Evolutionary conservation across 1,140 invertebrate species (phyloP).

Genomic region (Cecropterus lyciades): DNA sequence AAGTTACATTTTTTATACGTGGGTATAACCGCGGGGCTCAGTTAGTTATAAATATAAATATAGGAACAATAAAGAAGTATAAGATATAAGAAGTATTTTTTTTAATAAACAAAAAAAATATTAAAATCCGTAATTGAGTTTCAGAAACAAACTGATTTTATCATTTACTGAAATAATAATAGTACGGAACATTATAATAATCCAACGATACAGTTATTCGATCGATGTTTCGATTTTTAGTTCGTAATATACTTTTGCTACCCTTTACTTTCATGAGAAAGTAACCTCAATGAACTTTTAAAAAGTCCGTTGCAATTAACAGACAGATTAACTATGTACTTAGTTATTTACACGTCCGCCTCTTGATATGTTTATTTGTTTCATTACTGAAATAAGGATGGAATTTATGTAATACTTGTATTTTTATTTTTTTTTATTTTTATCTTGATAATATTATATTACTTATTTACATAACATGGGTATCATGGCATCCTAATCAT

Average conservation of each 20-base stretch:
- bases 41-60: no score
- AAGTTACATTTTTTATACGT: no score
- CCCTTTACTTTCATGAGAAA: constrained; percentile 35
- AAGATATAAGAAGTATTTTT: no score
- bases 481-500: no score
- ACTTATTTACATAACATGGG: no score
- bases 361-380: not conserved
- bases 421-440: not conserved
- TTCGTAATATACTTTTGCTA: constrained; percentile 28
- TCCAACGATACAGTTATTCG: constrained; percentile 4
- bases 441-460: no score
- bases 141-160: not conserved
- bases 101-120: no score
- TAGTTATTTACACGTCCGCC: constrained; percentile 15
- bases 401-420: not conserved
- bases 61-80: no score
- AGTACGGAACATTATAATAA: constrained; percentile 18
- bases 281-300: constrained; percentile 31
- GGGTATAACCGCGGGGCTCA: no score
- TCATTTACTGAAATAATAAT: constrained; percentile 12
- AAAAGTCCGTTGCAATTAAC: constrained; percentile 24
- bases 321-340: constrained; percentile 23
- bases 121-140: not conserved
- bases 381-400: not conserved
- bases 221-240: constrained; percentile 23